Evolutionary conservation across 2,888 invertebrate species (phyloP).

Genomic region (Helobdella robusta): DNA sequence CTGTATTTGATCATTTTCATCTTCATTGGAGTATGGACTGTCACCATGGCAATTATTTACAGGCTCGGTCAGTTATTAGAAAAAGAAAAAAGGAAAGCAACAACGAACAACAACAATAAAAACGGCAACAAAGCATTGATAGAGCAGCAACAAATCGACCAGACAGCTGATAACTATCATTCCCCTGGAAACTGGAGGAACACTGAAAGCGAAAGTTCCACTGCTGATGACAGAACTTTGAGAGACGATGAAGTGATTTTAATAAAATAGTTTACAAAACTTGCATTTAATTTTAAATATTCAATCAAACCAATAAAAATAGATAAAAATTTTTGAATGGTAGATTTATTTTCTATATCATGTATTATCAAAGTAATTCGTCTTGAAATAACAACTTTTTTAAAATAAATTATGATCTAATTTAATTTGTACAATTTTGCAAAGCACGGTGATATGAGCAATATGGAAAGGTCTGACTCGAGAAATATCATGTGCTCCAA

Average conservation of each 20-base stretch:
- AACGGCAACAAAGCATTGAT: neutral
- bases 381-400: neutral
- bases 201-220: slow-evolving; percentile 26
- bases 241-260: slow-evolving; percentile 22
- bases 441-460: slow-evolving; percentile 7
- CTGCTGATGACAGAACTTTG: slow-evolving; percentile 25
- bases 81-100: slow-evolving; percentile 1
- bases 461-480: slow-evolving; percentile 19
- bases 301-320: neutral
- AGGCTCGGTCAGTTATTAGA: slow-evolving; percentile 25
- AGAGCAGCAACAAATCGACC: neutral
- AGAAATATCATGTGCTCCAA: slow-evolving; percentile 22
- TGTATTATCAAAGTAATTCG: neutral
- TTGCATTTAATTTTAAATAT: neutral
- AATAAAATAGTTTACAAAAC: neutral
- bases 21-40: slow-evolving; percentile 28
- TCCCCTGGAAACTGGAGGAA: slow-evolving; percentile 23
- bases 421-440: neutral
- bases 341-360: neutral
- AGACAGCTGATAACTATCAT: slow-evolving; percentile 22
- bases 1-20: slow-evolving; percentile 31
- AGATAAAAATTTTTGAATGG: neutral
- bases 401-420: neutral
- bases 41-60: slow-evolving; percentile 29
- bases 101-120: neutral